Conservation (phyloP, 2,113 vertebrate genomes). For the Brachyhypopomus gauderio region DNA sequence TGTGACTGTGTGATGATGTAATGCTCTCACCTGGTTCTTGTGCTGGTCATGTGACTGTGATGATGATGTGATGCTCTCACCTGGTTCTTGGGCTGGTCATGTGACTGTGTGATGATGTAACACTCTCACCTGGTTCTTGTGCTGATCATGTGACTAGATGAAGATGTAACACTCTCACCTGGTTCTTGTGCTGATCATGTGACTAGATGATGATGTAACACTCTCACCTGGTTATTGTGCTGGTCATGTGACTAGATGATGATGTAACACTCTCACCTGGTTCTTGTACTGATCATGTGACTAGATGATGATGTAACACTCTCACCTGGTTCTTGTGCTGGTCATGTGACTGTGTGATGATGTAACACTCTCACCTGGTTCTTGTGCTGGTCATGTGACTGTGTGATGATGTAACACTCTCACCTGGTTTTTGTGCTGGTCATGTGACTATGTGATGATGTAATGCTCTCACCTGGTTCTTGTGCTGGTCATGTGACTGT, state of each 20-base stretch:
- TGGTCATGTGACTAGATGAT: constrained; percentile 82
- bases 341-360: constrained; percentile 80
- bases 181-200: too few species aligned
- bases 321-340: constrained; percentile 90
- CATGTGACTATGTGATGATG: constrained; percentile 80
- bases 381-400: too few species aligned
- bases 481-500: too few species aligned
- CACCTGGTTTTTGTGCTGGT: constrained; percentile 90
- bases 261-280: too few species aligned
- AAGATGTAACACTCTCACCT: too few species aligned
- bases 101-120: too few species aligned
- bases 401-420: constrained; percentile 45
- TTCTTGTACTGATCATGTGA: too few species aligned
- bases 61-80: too few species aligned
- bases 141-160: constrained; percentile 80
- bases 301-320: neutral
- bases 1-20: too few species aligned
- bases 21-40: constrained; percentile 85
- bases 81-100: too few species aligned
- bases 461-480: constrained; percentile 79
- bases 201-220: neutral
- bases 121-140: constrained; percentile 85
- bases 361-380: too few species aligned
- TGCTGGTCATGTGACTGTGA: constrained; percentile 81
- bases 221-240: constrained; percentile 87